Conservation (phyloP, 2,888 invertebrate species). For the Poecilobothrus nobilitatus region DNA sequence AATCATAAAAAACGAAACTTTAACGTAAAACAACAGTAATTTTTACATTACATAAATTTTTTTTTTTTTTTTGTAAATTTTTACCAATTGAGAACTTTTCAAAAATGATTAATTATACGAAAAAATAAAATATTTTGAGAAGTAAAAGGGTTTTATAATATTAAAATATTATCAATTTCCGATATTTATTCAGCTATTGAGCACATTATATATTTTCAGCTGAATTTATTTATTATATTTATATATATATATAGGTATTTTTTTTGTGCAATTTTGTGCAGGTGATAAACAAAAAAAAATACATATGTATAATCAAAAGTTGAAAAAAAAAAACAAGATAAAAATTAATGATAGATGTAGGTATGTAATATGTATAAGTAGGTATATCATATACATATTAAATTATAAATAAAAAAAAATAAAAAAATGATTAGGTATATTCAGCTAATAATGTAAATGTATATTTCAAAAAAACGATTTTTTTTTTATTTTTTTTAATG, state of each 20-base stretch:
- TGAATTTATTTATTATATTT: neutral
- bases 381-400: no score
- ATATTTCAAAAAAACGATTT: neutral
- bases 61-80: neutral
- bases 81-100: constrained; percentile 6
- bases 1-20: no score
- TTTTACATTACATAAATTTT: neutral
- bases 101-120: neutral
- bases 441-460: neutral
- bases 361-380: no score
- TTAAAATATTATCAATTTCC: neutral
- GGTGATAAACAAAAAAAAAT: no score
- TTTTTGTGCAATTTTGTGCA: no score
- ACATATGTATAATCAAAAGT: no score
- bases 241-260: no score
- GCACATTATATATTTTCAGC: neutral
- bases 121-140: neutral
- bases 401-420: no score
- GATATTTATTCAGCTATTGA: neutral
- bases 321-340: no score
- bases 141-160: neutral
- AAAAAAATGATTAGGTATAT: neutral
- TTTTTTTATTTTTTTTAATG: neutral
- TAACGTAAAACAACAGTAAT: no score
- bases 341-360: no score